Percentiles rank a stretch among this genome's conserved stretches.
phyloP scores from a whole-genome alignment of 2,888 invertebrate genomes.

The Lithosia quadra region DNA sequence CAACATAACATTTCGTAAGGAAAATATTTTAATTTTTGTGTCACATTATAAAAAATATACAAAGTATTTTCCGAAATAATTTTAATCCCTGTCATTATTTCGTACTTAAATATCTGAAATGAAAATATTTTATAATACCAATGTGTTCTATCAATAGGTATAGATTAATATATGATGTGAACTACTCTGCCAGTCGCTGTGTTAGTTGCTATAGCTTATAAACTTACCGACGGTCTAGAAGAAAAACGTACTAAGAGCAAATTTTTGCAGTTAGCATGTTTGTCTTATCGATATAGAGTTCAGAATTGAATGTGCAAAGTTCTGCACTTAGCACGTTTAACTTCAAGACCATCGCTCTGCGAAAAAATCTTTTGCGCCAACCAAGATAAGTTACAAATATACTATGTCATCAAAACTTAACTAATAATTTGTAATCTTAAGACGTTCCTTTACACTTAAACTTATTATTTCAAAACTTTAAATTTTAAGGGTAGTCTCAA shows the following conservation, averaged over 20 bases:
- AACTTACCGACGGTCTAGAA: too few relatives aligned
- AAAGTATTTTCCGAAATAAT: slow-evolving; percentile 22
- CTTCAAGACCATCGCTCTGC: too few relatives aligned
- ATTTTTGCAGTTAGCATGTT: too few relatives aligned
- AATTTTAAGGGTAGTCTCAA: slow-evolving; percentile 44
- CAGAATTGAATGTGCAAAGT: too few relatives aligned
- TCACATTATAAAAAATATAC: slow-evolving; percentile 27
- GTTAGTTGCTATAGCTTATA: slow-evolving; percentile 37
- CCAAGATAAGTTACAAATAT: slow-evolving; percentile 59
- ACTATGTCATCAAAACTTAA: slow-evolving; percentile 54
- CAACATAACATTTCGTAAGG: slow-evolving; percentile 6
- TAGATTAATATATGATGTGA: slow-evolving; percentile 23
- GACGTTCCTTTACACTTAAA: slow-evolving; percentile 57
- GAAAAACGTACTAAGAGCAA: too few relatives aligned
- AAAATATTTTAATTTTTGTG: slow-evolving; percentile 18
- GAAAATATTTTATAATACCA: slow-evolving; percentile 25
- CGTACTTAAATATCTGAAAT: slow-evolving; percentile 24
- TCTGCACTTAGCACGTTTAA: too few relatives aligned
- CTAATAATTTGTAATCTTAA: slow-evolving; percentile 54
- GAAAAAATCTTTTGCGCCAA: slow-evolving; percentile 68
- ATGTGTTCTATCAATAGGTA: slow-evolving; percentile 28
- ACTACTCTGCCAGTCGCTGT: slow-evolving; percentile 23
- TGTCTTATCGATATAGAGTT: too few relatives aligned
- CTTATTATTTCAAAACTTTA: slow-evolving; percentile 34
- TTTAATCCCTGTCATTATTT: slow-evolving; percentile 29